Conservation (phyloP, 2,888 invertebrate species). For the Osedax fenrisi region DNA sequence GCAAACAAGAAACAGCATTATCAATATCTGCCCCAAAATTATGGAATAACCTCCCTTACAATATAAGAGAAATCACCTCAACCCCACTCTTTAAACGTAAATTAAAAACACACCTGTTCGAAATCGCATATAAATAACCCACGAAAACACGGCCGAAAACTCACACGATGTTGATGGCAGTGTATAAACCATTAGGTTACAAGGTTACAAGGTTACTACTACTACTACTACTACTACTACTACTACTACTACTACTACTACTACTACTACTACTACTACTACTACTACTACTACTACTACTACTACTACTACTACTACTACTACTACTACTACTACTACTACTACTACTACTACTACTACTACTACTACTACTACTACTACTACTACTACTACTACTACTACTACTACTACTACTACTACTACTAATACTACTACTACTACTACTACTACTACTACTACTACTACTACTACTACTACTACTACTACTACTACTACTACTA, state of each 20-base stretch:
- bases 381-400: constrained; percentile 3
- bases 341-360: neutral
- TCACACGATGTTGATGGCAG: too few relatives aligned
- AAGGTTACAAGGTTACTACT: too few relatives aligned
- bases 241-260: neutral
- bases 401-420: neutral
- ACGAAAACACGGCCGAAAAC: too few relatives aligned
- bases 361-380: neutral
- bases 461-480: constrained; percentile 7
- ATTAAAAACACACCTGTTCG: too few relatives aligned
- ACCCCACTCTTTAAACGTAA: too few relatives aligned
- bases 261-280: constrained; percentile 11
- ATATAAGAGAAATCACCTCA: too few relatives aligned
- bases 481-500: constrained; percentile 8
- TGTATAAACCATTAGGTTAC: too few relatives aligned
- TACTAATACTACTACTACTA: too few relatives aligned
- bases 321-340: constrained; percentile 3
- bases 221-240: constrained; percentile 13
- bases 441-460: neutral
- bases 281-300: neutral
- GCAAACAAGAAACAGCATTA: too few relatives aligned
- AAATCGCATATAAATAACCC: too few relatives aligned
- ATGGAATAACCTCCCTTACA: too few relatives aligned
- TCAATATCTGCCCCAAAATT: too few relatives aligned
- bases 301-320: constrained; percentile 6